Evolutionary conservation across 2,113 vertebrate species (phyloP), one percentile per base, ranked within the genome.

Genomic region (Holacanthus passer): DNA sequence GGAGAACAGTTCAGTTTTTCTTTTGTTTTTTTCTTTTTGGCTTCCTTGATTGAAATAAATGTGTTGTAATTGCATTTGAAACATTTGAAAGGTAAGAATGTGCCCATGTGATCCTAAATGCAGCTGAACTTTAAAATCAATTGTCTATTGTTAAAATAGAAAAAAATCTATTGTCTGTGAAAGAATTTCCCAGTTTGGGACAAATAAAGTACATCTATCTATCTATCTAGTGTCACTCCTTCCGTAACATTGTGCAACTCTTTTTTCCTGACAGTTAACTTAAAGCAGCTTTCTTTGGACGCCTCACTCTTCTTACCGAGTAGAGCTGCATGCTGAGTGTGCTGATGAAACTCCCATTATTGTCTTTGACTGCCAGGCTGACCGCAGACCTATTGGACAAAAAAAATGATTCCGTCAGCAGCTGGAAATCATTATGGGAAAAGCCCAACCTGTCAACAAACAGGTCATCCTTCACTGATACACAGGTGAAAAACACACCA

Each of bases 301-400:
- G 12, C 31, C 20, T 62, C 16, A 5, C 29, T 19, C 7, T 24
- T 27, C 84, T 78, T 89, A 95, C 94, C 84, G 83, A 35, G 31
- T 74, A 94, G 0, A 95, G 89, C 2, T 6, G n/a, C 91, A 95
- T 91, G 76, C 91, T 93, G 22, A 95, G 81, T 0, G 94, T 92
- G 73, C 94, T 95, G 81, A 94, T 86, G 81, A 94, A 95, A 69
- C 89, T 94, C 0, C 94, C 94, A 19, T 94, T 94, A 3, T 82
- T 92, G 86, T 95, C 94, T 55, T 81, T 92, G 24, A 94, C 82
- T 16, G 89, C 91, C 59, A 95, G 58, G 45, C 63, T 92, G 52
- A 77, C 87, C 24, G 87, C 93, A 53, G 93, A 86, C 45, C 94
- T 95, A 89, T 78, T 50, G 39, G 41, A n/a, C 19, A 31, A 20